phyloP scores from a whole-genome alignment of 2,113 vertebrate genomes.

The Leptocoma aspasia region DNA sequence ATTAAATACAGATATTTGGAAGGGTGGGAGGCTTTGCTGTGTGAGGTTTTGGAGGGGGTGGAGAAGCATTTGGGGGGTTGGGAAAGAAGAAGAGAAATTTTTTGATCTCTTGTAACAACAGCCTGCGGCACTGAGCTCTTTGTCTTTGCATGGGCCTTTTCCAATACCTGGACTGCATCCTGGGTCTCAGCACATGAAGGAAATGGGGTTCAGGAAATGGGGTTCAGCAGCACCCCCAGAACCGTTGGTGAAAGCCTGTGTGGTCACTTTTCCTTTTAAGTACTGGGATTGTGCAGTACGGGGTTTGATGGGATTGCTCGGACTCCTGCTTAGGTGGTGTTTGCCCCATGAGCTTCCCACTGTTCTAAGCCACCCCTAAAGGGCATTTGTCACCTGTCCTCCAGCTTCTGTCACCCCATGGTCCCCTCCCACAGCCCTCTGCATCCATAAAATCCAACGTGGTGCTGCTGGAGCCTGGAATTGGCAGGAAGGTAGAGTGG shows the following conservation, averaged over 20 bases:
- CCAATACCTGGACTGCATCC: not conserved
- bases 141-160: not conserved
- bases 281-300: fast-evolving
- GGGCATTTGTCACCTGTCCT: not conserved
- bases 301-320: not conserved
- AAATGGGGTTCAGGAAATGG: not conserved
- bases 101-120: not conserved
- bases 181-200: not conserved
- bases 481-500: not conserved
- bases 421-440: not conserved
- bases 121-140: not conserved
- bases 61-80: not conserved
- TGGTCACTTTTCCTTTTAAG: not conserved
- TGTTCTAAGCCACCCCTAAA: not conserved
- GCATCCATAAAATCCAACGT: fast-evolving
- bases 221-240: not conserved
- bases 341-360: fast-evolving
- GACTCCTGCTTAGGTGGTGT: not conserved
- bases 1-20: not conserved
- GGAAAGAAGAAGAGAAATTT: not conserved
- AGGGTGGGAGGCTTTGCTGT: not conserved
- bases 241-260: not conserved
- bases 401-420: not conserved
- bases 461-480: not conserved
- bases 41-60: not conserved